Evolutionary conservation across 2,888 invertebrate species (phyloP).

Genomic region (Caenorhabditis wallacei): DNA sequence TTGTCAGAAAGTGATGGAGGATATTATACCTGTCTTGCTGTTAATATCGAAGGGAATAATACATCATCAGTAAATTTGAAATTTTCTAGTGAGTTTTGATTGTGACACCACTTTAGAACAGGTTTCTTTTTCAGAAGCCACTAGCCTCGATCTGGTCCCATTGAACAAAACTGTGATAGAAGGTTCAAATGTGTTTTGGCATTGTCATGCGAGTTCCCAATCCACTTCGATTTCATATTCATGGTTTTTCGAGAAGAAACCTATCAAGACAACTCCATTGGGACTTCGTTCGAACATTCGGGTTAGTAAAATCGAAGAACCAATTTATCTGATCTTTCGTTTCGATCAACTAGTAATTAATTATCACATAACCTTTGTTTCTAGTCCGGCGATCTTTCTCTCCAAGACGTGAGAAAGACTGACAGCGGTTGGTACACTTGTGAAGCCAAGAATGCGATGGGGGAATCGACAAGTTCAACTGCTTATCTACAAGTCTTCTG

Average conservation of each 20-base stretch:
- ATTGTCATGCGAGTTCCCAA: conserved; percentile 79
- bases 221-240: conserved; percentile 74
- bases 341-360: neutral
- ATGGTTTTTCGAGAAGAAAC: conserved; percentile 77
- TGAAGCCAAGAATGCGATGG: conserved; percentile 76
- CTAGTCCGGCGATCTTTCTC: conserved; percentile 79
- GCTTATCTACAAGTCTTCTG: conserved; percentile 81
- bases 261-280: conserved; percentile 75
- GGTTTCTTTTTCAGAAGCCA: conserved; percentile 61
- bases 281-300: conserved; percentile 76
- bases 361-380: conserved; percentile 11
- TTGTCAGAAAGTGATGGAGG: conserved; percentile 71
- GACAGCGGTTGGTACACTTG: conserved; percentile 81
- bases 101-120: neutral
- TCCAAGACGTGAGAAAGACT: conserved; percentile 74
- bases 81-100: conserved; percentile 75
- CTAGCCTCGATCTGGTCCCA: conserved; percentile 72
- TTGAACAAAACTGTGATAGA: conserved; percentile 79
- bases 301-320: conserved; percentile 55
- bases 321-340: neutral
- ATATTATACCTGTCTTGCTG: conserved; percentile 77
- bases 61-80: conserved; percentile 68
- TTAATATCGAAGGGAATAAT: conserved; percentile 77
- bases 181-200: conserved; percentile 80
- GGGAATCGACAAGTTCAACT: conserved; percentile 67